Conservation (phyloP, 1,140 invertebrate genomes). For the Amyelois transitella region DNA sequence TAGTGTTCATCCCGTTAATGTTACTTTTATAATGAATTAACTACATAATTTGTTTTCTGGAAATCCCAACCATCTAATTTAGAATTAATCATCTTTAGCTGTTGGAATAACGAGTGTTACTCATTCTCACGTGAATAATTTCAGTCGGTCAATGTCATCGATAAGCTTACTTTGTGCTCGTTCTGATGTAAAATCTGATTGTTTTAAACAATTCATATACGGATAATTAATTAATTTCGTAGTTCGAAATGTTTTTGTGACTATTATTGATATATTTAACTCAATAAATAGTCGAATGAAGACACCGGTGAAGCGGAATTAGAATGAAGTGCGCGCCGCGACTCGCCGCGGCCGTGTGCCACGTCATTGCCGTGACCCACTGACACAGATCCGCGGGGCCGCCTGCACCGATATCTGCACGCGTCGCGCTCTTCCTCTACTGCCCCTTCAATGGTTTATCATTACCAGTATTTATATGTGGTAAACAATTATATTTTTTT, state of each 20-base stretch:
- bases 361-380: constrained; percentile 73
- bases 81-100: constrained; percentile 4
- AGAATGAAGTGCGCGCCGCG: constrained; percentile 69
- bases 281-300: constrained; percentile 47
- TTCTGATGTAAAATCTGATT: not conserved
- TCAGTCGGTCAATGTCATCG: constrained; percentile 52
- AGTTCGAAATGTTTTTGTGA: no score
- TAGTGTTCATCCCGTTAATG: no score
- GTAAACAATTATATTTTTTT: no score
- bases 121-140: constrained; percentile 33
- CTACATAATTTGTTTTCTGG: constrained; percentile 6
- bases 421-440: constrained; percentile 63
- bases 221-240: constrained; percentile 1
- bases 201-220: not conserved
- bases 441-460: constrained; percentile 27
- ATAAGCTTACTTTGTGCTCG: constrained; percentile 7
- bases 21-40: no score
- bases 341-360: constrained; percentile 63
- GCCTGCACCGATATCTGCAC: constrained; percentile 72
- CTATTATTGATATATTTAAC: no score
- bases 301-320: constrained; percentile 70
- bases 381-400: constrained; percentile 71
- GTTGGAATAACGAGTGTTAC: constrained; percentile 11
- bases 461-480: constrained; percentile 15
- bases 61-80: constrained; percentile 13